phyloP scores from a whole-genome alignment of 92 coral and sea anemone species.

The Siderastrea radians region DNA sequence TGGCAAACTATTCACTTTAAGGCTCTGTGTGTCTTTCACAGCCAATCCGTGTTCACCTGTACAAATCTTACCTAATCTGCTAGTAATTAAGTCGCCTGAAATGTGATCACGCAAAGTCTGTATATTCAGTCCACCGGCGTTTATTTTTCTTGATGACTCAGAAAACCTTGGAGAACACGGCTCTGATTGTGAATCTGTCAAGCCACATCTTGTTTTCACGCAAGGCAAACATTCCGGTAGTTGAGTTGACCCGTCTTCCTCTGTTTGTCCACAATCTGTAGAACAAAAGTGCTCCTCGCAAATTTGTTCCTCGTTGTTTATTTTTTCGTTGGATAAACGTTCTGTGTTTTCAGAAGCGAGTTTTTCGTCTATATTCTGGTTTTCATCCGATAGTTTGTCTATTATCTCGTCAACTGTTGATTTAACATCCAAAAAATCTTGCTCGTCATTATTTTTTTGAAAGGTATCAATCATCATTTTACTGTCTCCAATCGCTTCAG shows the following conservation, averaged over 20 bases:
- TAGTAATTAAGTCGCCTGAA: slow-evolving; percentile 20
- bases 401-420: slow-evolving; percentile 13
- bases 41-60: slow-evolving; percentile 34
- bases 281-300: slow-evolving; percentile 39
- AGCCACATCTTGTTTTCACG: slow-evolving; percentile 26
- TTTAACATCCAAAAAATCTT: slow-evolving; percentile 35
- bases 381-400: background rate
- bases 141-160: slow-evolving; percentile 6
- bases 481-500: slow-evolving; percentile 36
- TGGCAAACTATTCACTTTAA: slow-evolving; percentile 52
- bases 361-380: background rate
- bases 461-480: slow-evolving; percentile 44
- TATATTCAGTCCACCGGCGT: background rate
- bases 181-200: slow-evolving; percentile 15
- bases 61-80: slow-evolving; percentile 35
- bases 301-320: slow-evolving; percentile 33
- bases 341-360: background rate
- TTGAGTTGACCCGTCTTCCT: slow-evolving; percentile 8
- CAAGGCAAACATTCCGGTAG: slow-evolving; percentile 43
- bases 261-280: slow-evolving; percentile 41
- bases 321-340: slow-evolving; percentile 19
- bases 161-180: slow-evolving; percentile 22
- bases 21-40: slow-evolving; percentile 1
- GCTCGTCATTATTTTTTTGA: slow-evolving; percentile 23
- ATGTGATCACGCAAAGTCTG: slow-evolving; percentile 19